Conservation (phyloP, 2,113 vertebrate genomes). For the Lethenteron reissneri region DNA sequence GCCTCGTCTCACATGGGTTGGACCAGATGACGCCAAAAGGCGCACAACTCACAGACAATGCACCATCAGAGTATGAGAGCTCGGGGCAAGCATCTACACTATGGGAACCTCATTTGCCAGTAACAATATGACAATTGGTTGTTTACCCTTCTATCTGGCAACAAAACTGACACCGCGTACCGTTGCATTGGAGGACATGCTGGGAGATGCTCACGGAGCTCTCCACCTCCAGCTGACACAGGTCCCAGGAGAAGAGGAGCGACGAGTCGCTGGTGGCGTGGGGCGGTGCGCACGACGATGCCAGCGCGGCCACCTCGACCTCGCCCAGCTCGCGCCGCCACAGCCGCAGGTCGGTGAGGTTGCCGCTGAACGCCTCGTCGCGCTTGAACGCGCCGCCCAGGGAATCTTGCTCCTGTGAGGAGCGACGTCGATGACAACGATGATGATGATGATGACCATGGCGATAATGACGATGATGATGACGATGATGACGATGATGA, state of each 20-base stretch:
- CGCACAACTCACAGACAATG: too few relatives aligned
- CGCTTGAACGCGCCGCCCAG: slow-evolving; percentile 46
- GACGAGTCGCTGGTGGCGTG: slow-evolving; percentile 6
- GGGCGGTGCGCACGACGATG: slow-evolving; percentile 23
- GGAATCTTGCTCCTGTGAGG: slow-evolving; percentile 57
- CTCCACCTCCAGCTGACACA: slow-evolving; percentile 19
- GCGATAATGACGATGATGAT: background rate
- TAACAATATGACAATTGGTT: too few relatives aligned
- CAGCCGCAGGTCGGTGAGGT: slow-evolving; percentile 44
- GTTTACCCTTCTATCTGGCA: too few relatives aligned
- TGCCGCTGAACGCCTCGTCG: slow-evolving; percentile 56
- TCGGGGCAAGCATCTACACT: too few relatives aligned
- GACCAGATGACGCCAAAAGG: too few relatives aligned
- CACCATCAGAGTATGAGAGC: too few relatives aligned
- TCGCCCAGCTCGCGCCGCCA: slow-evolving; percentile 29
- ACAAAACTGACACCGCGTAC: background rate
- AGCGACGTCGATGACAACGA: background rate
- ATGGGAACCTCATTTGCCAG: too few relatives aligned
- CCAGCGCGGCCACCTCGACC: slow-evolving; percentile 22
- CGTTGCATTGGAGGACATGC: background rate
- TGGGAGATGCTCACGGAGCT: slow-evolving; percentile 15
- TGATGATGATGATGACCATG: background rate
- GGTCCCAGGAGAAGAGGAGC: slow-evolving; percentile 34
- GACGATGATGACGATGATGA: background rate
- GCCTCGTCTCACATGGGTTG: too few relatives aligned